phyloP scores from a whole-genome alignment of 2,888 invertebrate species.

The Luffia ferchaultella region DNA sequence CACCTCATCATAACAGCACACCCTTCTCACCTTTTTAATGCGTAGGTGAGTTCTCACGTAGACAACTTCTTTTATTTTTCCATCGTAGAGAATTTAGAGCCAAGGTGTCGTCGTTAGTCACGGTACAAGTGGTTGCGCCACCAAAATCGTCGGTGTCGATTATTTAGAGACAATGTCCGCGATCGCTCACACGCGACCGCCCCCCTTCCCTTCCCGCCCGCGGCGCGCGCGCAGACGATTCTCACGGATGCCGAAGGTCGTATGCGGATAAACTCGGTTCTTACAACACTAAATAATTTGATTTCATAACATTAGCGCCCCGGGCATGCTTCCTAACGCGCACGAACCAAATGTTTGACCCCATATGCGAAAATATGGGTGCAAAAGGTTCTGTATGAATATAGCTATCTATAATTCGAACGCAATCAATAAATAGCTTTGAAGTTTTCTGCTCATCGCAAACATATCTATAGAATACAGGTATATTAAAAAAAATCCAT shows the following conservation, averaged over 20 bases:
- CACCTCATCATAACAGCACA: too few relatives aligned
- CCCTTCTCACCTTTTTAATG: too few relatives aligned
- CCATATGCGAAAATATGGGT: too few relatives aligned
- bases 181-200: conserved; percentile 37
- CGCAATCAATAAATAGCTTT: too few relatives aligned
- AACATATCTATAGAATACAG: too few relatives aligned
- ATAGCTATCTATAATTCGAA: too few relatives aligned
- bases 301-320: conserved; percentile 50
- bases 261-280: conserved; percentile 38
- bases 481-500: too few relatives aligned
- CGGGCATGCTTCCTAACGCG: conserved; percentile 31
- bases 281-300: conserved; percentile 62
- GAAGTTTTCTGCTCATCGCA: too few relatives aligned
- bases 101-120: background rate
- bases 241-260: conserved; percentile 61
- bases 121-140: background rate
- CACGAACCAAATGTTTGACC: background rate
- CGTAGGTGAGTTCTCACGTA: too few relatives aligned
- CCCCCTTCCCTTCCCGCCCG: conserved; percentile 23
- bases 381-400: too few relatives aligned
- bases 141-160: conserved; percentile 34
- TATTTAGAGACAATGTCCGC: conserved; percentile 57
- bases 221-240: conserved; percentile 30
- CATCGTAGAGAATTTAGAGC: background rate
- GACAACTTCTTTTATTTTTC: too few relatives aligned